Percentiles rank a stretch among this genome's conserved stretches.
These are phyloP conservation scores for Drosophila colorata DNA, from an alignment of 2,888 invertebrate genomes.

Conservation along the genomic window DNA sequence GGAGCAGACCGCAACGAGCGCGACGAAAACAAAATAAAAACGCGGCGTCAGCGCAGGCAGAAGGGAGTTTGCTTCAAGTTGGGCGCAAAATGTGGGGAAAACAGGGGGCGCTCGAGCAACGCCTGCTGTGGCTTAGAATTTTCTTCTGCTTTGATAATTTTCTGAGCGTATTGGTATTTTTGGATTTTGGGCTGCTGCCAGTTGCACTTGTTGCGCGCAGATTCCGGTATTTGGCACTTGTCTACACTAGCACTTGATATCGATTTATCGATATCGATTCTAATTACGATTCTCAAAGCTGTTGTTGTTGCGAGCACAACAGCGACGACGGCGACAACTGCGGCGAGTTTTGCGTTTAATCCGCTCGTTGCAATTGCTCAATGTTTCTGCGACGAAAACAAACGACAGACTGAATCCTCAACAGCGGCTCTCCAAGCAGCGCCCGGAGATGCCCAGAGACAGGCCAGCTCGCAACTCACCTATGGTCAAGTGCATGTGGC, in stretches of 20 bases:
- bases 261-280: slow-evolving; percentile 20
- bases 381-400: slow-evolving; percentile 83
- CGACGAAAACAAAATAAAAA: slow-evolving; percentile 68
- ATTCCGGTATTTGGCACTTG: slow-evolving; percentile 16
- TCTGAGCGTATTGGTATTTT: background rate
- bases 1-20: slow-evolving; percentile 27
- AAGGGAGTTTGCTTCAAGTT: background rate
- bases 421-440: slow-evolving; percentile 33
- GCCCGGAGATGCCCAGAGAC: slow-evolving; percentile 25
- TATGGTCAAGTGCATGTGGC: slow-evolving; percentile 69
- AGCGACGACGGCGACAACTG: slow-evolving; percentile 50
- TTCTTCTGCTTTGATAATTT: slow-evolving; percentile 7
- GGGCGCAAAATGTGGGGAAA: background rate
- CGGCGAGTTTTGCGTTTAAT: slow-evolving; percentile 53
- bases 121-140: slow-evolving; percentile 34
- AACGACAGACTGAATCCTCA: slow-evolving; percentile 82
- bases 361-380: slow-evolving; percentile 73
- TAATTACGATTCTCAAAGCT: slow-evolving; percentile 20
- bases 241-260: slow-evolving; percentile 21
- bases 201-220: slow-evolving; percentile 22
- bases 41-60: slow-evolving; percentile 47
- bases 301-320: slow-evolving; percentile 46
- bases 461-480: slow-evolving; percentile 53
- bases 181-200: background rate
- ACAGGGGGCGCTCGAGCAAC: background rate